phyloP scores from a whole-genome alignment of 2,797 vertebrate genomes.

The Momotus momota region DNA sequence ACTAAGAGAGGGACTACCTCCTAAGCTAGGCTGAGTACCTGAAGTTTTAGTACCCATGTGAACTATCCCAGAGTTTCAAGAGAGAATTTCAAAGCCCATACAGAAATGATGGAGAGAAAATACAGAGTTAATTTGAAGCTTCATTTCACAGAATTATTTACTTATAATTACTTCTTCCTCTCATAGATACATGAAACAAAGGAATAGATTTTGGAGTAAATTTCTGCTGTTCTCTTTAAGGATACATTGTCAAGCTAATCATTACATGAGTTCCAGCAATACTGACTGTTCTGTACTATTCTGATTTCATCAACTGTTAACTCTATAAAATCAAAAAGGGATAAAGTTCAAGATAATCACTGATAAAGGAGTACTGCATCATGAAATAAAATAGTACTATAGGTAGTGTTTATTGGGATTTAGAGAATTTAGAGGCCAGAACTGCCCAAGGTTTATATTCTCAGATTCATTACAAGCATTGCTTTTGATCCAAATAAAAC shows the following conservation, averaged over 20 bases:
- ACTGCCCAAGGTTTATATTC: constrained; percentile 53
- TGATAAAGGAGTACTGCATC: constrained; percentile 51
- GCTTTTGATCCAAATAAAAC: constrained; percentile 13
- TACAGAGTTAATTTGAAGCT: not conserved
- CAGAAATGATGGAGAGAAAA: not conserved
- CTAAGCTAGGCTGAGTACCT: not conserved
- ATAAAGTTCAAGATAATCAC: constrained; percentile 76
- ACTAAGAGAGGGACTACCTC: not conserved
- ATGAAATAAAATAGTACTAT: constrained; percentile 54
- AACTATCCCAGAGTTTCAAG: not conserved
- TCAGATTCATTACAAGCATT: not conserved
- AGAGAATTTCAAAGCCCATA: not conserved
- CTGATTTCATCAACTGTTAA: constrained; percentile 70
- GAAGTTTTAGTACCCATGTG: not conserved
- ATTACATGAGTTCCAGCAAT: constrained; percentile 19
- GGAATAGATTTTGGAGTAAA: not conserved
- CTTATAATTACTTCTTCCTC: not conserved
- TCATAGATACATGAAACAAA: not conserved
- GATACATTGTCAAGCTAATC: constrained; percentile 44
- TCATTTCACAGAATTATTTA: not conserved
- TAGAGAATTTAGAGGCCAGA: constrained; percentile 60
- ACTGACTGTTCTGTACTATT: not conserved
- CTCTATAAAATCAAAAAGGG: constrained; percentile 70
- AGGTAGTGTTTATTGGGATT: constrained; percentile 70
- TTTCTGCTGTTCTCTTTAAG: constrained; percentile 43